Evolutionary conservation across 2,888 invertebrate species (phyloP).

Genomic region (Agrypnus murinus): DNA sequence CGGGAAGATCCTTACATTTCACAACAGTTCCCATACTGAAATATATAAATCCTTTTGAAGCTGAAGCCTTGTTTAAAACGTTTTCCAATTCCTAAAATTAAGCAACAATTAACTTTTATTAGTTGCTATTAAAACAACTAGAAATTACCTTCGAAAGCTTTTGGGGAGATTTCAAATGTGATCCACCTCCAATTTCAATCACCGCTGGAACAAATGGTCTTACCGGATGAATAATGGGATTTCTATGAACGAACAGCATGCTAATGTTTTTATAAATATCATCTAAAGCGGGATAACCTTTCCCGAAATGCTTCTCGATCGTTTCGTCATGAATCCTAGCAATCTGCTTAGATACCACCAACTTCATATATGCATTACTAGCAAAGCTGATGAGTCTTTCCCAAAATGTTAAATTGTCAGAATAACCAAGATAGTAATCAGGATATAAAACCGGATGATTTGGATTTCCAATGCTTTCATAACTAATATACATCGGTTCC

Average conservation of each 20-base stretch:
- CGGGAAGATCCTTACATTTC: conserved; percentile 57
- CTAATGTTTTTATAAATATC: conserved; percentile 30
- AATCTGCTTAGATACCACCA: neutral
- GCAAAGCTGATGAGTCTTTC: conserved; percentile 55
- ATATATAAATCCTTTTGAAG: conserved; percentile 62
- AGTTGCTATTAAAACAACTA: neutral
- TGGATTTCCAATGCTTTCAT: conserved; percentile 64
- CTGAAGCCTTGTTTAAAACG: conserved; percentile 60
- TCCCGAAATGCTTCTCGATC: conserved; percentile 40
- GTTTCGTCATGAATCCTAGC: neutral
- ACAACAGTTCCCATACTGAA: conserved; percentile 66
- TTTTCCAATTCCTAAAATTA: conserved; percentile 60
- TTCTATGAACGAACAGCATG: conserved; percentile 51
- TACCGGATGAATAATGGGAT: conserved; percentile 49
- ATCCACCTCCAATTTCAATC: conserved; percentile 48
- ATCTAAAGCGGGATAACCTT: neutral
- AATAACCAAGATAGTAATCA: conserved; percentile 57
- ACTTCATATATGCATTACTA: neutral
- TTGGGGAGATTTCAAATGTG: conserved; percentile 47
- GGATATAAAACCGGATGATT: conserved; percentile 65
- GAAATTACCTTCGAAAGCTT: conserved; percentile 46
- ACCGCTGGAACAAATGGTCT: conserved; percentile 49
- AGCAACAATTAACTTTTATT: no score
- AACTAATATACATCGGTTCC: conserved; percentile 60
- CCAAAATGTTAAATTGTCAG: conserved; percentile 58